Conservation (phyloP, 2,888 invertebrate species). For the Rhorus exstirpatorius region DNA sequence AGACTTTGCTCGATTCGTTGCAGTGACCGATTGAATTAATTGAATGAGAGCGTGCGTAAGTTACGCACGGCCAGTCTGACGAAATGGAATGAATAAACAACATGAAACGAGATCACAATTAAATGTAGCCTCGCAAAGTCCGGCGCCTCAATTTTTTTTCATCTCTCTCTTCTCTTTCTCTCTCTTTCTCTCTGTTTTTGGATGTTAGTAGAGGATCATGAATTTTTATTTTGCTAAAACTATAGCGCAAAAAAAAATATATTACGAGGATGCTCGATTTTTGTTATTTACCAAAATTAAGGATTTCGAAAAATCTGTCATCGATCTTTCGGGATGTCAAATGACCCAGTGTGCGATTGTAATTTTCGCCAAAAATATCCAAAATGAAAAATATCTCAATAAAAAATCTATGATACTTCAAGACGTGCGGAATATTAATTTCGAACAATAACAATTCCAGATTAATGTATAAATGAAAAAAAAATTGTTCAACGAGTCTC, state of each 20-base stretch:
- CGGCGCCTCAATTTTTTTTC: constrained; percentile 10
- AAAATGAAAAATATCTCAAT: too few species aligned
- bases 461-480: too few species aligned
- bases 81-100: constrained; percentile 44
- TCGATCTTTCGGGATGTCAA: too few species aligned
- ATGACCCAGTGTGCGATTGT: too few species aligned
- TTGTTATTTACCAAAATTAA: too few species aligned
- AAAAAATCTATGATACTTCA: too few species aligned
- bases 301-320: too few species aligned
- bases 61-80: constrained; percentile 11
- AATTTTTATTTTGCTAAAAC: too few species aligned
- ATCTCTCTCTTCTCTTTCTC: background rate
- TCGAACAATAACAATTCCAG: too few species aligned
- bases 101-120: constrained; percentile 50
- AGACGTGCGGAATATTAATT: too few species aligned
- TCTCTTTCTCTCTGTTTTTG: background rate
- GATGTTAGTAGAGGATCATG: background rate
- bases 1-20: constrained; percentile 53
- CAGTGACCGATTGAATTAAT: constrained; percentile 58
- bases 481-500: too few species aligned
- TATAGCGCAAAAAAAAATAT: background rate
- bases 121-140: constrained; percentile 66
- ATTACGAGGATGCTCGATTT: background rate
- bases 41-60: constrained; percentile 54
- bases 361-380: too few species aligned